Evolutionary conservation across 1,140 invertebrate genomes (phyloP).

Genomic region (Drosophila ercepeae): DNA sequence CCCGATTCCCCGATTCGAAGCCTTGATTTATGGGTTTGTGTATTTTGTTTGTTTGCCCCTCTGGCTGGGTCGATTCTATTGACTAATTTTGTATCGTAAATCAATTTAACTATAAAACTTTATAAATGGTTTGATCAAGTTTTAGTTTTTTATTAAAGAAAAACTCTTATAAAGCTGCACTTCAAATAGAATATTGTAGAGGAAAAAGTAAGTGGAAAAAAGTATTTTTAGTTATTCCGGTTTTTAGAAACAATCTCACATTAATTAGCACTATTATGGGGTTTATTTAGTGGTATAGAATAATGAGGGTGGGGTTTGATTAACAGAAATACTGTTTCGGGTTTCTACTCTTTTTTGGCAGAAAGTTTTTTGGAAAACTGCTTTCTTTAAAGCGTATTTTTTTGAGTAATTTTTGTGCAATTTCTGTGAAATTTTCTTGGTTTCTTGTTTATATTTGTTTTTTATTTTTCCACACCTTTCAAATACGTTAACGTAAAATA

Average conservation of each 20-base stretch:
- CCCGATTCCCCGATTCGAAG: too few species aligned
- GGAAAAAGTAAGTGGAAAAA: too few species aligned
- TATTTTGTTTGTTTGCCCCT: constrained; percentile 13
- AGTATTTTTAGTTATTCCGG: too few species aligned
- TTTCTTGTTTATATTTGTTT: constrained; percentile 3
- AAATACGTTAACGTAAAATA: neutral
- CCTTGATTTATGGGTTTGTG: constrained; percentile 66
- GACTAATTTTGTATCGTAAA: constrained; percentile 76
- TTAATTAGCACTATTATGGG: constrained; percentile 56
- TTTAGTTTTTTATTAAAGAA: neutral
- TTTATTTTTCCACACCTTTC: neutral
- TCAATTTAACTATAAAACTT: constrained; percentile 73
- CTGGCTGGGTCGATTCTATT: constrained; percentile 52
- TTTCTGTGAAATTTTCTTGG: neutral
- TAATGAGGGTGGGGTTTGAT: too few species aligned
- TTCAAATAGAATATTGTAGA: constrained; percentile 23
- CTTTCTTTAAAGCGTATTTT: too few species aligned
- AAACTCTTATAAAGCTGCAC: too few species aligned
- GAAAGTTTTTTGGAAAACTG: too few species aligned
- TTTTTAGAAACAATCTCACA: constrained; percentile 66
- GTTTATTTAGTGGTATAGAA: neutral
- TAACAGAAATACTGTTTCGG: too few species aligned
- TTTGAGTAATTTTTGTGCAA: too few species aligned
- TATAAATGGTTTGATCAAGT: constrained; percentile 59
- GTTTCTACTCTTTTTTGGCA: too few species aligned